Base-by-base conservation (phyloP, 2,888 invertebrate genomes). In the Drosophila subsilvestris region DNA sequence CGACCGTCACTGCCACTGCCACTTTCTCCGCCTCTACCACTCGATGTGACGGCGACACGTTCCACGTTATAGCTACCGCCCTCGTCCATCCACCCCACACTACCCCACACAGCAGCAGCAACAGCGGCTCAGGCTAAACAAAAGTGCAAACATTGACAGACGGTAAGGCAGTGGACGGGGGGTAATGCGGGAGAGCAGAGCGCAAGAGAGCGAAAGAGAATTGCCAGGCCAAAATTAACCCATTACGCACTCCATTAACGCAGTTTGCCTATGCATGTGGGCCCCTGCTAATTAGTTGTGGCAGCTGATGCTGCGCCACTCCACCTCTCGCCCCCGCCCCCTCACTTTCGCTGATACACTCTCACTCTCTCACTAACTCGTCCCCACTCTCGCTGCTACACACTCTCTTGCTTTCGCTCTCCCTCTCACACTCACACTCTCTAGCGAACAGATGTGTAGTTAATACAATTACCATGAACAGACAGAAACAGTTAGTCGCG, bases 221-320 rank as follows among this genome's bases (percentile, higher is more conserved):
- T 44, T 58, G 66, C 59, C 50, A 60, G 58, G 48, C 74, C 47
- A 73, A 84, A 88, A 87, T 84, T 84, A 84, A 84, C 83, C 83
- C 83, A 84, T 84, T 84, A 87, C 85, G 89, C 82, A 89, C 82
- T 71, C 89, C 89, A 84, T 89, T 84, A 87, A 87, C 68, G 71
- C 57, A 58, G 80, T 43, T 68, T 75, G 75, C 75, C 75, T 72
- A 59, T 72, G 85, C 84, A 86, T 86, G 79, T 82, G 78, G 57
- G 70, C 59, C 71, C 56, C 48, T 45, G 71, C 79, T 84, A 84
- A 84, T 84, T 84, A 88, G 89, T 68, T 87, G 72, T 89, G 83
- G 76, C 89, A 88, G 85, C 89, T 87, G 79, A 72, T 79, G 85
- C 75, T 51, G 14, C 14, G 14, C 50, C 49, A 14, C 32, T 32